Evolutionary conservation across 2,113 vertebrate genomes (phyloP), one percentile per base, ranked within the genome.

Genomic region (Corythornis madagascariensis): DNA sequence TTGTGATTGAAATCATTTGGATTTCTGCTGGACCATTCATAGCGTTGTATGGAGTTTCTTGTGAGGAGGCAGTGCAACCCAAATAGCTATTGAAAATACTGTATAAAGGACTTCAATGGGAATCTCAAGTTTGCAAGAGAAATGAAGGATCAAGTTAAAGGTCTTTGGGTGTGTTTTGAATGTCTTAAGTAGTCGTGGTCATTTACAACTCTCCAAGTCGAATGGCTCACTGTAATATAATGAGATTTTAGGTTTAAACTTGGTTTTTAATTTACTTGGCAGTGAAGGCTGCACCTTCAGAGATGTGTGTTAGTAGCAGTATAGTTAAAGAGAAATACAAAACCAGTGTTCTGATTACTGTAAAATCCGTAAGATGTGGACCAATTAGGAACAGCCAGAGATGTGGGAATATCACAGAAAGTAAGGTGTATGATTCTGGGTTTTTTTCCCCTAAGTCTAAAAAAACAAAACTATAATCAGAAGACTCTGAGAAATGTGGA

Each of bases 1-100:
- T 74, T 88, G 87, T 89, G 79, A 86, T 95, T 94, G 94, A 95
- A 94, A 89, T 92, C 4, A 83, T 96, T 96, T 86, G 75, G 79
- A 74, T 95, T 95, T 95, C 91, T 91, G 45, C 87, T 91, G 60
- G 89, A 80, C 59, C 69, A 77, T 94, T 93, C 86, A 87, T 84
- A 91, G 47, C 76, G 69, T 89, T 94, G 84, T 79, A 52, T 90
- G 69, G 89, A 89, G 79, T 88, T 94, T 74, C 88, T 94, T 95
- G 81, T 94, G 60, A 83, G 85, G 69, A 91, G 72, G 57, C 72
- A n/a, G 43, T 83, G 79, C 79, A 88, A 47, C 89, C 87, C 86
- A 96, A 94, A 91, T 80, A 95, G 87, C 87, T 64, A 83, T 93
- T 95, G 94, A 89, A 92, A 87, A 52, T 80, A 86, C 87, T 70